Conservation (phyloP, 2,797 vertebrate species). For the Spondyliosoma cantharus region DNA sequence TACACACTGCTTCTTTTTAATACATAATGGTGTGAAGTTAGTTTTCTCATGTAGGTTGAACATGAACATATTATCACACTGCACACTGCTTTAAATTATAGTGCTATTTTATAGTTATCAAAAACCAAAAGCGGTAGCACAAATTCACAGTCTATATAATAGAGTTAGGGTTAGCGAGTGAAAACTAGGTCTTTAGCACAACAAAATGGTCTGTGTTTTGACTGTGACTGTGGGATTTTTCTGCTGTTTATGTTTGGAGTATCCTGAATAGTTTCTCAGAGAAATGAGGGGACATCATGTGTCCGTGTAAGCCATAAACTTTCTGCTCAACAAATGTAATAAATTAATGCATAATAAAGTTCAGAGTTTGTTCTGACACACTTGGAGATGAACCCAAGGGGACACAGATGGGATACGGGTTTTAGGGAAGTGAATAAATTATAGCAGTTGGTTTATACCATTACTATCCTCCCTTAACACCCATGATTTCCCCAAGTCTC, state of each 20-base stretch:
- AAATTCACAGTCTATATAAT: conserved; percentile 31
- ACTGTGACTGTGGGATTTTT: conserved; percentile 37
- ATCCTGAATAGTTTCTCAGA: conserved; percentile 49
- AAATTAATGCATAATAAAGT: conserved; percentile 73
- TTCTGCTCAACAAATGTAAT: conserved; percentile 68
- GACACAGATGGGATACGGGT: conserved; percentile 76
- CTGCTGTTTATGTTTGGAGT: conserved; percentile 43
- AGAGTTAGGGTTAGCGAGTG: conserved; percentile 6
- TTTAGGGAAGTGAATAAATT: conserved; percentile 79
- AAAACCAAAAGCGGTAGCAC: conserved; percentile 12
- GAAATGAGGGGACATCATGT: conserved; percentile 61
- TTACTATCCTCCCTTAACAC: conserved; percentile 62
- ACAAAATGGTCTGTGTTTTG: conserved; percentile 50
- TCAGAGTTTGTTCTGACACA: conserved; percentile 74
- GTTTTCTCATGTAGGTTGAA: conserved; percentile 12
- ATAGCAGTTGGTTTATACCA: conserved; percentile 75
- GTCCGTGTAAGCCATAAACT: conserved; percentile 64
- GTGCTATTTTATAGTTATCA: conserved; percentile 28
- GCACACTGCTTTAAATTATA: conserved; percentile 19
- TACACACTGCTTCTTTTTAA: neutral
- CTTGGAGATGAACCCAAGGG: conserved; percentile 70
- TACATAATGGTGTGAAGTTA: conserved; percentile 9
- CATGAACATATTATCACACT: conserved; percentile 21
- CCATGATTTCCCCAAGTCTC: conserved; percentile 50
- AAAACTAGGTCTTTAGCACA: conserved; percentile 49